Evolutionary conservation across 2,888 invertebrate genomes (phyloP), one percentile per base, ranked within the genome.

Genomic region (Cheilosia soror): DNA sequence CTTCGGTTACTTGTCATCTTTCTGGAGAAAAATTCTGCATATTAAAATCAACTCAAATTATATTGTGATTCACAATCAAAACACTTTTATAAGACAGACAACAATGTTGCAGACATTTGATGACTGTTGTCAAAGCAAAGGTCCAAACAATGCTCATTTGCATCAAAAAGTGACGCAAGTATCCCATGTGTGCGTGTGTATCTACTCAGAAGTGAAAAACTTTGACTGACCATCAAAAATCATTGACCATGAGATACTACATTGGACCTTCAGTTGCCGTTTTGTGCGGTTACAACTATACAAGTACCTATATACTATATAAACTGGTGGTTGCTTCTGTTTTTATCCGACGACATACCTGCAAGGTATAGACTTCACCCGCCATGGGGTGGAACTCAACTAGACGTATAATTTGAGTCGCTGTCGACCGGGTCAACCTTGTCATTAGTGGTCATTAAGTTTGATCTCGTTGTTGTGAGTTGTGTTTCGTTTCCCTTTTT

Each of bases 391-490:
- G 79, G 80, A 29, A 60, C 75, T 47, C 69, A 80, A 79, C 79
- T 73, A 85, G 87, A 88, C 88, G 85, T 88, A 85, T 88, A 88
- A 88, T 88, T 87, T 87, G 87, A 75, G 82, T 65, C 81, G 80
- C 87, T 88, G 87, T 88, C 87, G 87, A 87, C 87, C 82, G 86
- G 87, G 87, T 88, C 87, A 87, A 88, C 88, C 88, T 87, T 88
- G 87, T 88, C 87, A 88, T 88, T 88, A 88, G 85, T 82, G 87
- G 87, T 88, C 88, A 88, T 88, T 88, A 88, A 87, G 88, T 87
- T 84, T 82, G 87, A 87, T 87, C 87, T 87, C 79, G 84, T 84
- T 84, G 75, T 76, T 84, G 73, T 75, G 69, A 79, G 81, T 82
- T 77, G 57, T 75, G 62, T 72, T 87, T 79, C 60, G 83, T 87